Evolutionary conservation across 2,797 vertebrate genomes (phyloP).

Genomic region (Coilia nasus): DNA sequence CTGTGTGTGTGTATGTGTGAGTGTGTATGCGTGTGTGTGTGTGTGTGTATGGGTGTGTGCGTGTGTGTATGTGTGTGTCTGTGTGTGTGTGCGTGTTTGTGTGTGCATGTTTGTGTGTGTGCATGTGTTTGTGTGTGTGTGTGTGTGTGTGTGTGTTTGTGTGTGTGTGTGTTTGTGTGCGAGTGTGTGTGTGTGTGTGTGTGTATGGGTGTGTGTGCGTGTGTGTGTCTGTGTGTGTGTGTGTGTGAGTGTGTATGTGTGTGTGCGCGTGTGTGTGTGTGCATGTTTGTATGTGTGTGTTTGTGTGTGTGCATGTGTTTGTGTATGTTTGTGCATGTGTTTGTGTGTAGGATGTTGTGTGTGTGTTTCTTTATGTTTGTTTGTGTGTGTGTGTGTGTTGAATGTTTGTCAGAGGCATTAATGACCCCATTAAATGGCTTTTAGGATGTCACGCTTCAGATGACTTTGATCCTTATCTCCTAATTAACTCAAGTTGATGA

Average conservation of each 20-base stretch:
- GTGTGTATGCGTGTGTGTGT: neutral
- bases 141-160: neutral
- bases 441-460: neutral
- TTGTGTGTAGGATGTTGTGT: too few relatives aligned
- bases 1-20: too few relatives aligned
- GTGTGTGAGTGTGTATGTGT: neutral
- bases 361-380: too few relatives aligned
- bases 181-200: constrained; percentile 5
- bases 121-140: neutral
- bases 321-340: too few relatives aligned
- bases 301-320: too few relatives aligned
- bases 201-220: neutral
- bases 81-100: neutral
- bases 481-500: constrained; percentile 2
- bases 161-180: neutral
- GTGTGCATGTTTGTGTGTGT: neutral
- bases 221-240: neutral
- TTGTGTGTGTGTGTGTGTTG: too few relatives aligned
- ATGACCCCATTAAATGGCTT: neutral
- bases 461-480: neutral
- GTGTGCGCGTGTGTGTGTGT: neutral
- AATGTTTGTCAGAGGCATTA: neutral
- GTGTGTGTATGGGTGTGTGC: neutral
- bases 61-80: neutral
- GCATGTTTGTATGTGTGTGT: neutral